phyloP scores from a whole-genome alignment of 2,888 invertebrate species.

The Tinea trinotella region DNA sequence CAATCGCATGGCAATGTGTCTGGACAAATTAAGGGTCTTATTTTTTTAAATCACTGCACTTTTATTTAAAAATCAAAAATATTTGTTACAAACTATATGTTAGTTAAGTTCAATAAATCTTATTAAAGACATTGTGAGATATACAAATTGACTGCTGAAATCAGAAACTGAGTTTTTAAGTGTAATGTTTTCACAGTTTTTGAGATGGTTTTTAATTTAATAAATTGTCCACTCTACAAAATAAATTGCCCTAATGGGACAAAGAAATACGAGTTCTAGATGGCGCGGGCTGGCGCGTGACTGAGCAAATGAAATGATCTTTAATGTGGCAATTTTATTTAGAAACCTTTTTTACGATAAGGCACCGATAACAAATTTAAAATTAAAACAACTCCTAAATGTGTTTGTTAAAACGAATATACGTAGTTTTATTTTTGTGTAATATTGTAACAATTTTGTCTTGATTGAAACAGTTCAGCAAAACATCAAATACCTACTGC shows the following conservation, averaged over 20 bases:
- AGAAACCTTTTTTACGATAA: conserved; percentile 16
- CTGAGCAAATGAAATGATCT: conserved; percentile 25
- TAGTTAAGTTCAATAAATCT: too few relatives aligned
- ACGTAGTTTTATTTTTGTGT: background rate
- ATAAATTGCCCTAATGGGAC: conserved; percentile 36
- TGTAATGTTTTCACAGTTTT: conserved; percentile 19
- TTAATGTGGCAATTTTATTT: conserved; percentile 20
- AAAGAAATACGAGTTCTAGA: conserved; percentile 33
- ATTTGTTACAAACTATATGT: too few relatives aligned
- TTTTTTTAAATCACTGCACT: conserved; percentile 14
- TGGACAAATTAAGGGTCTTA: conserved; percentile 14
- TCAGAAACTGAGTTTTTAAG: conserved; percentile 16
- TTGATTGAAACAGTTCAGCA: background rate
- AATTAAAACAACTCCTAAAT: conserved; percentile 7
- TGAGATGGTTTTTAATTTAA: conserved; percentile 40
- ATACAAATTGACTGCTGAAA: background rate
- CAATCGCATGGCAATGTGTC: conserved; percentile 43
- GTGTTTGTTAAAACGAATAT: background rate
- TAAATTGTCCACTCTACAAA: conserved; percentile 33
- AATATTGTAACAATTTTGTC: background rate
- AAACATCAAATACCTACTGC: conserved; percentile 1
- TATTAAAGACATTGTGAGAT: background rate
- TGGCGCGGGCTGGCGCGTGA: conserved; percentile 31
- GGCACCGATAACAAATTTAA: conserved; percentile 9
- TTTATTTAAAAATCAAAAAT: conserved; percentile 1